Percentiles rank a stretch among this genome's conserved stretches.
phyloP scores from a whole-genome alignment of 2,888 invertebrate species.

The Venusia cambrica region DNA sequence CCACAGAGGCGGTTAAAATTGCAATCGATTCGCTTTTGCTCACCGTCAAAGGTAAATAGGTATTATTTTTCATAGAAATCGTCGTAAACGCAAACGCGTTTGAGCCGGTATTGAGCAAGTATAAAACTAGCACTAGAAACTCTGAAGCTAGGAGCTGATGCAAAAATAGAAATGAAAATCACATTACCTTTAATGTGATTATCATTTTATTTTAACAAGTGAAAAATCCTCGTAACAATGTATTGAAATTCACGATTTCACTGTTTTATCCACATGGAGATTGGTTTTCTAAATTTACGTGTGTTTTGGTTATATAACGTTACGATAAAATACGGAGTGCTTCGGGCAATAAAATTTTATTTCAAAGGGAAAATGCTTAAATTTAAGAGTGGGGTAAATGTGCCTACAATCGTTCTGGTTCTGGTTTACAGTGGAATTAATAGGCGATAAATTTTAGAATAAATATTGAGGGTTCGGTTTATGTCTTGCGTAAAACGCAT shows the following conservation, averaged over 20 bases:
- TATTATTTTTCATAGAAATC: no score
- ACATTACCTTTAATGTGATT: no score
- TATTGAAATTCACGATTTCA: background rate
- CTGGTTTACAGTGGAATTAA: conserved; percentile 29
- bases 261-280: conserved; percentile 1
- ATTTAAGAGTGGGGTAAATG: conserved; percentile 29
- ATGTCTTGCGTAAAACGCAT: conserved; percentile 30
- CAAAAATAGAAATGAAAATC: no score
- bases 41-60: no score
- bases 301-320: conserved; percentile 6
- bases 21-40: no score
- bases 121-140: no score
- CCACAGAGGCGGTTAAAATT: no score
- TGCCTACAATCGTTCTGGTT: conserved; percentile 26
- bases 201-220: no score
- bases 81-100: no score
- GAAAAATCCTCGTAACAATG: background rate
- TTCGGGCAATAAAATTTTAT: conserved; percentile 18
- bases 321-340: conserved; percentile 14
- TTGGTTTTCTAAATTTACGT: conserved; percentile 5
- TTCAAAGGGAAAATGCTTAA: conserved; percentile 21
- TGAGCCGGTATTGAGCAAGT: no score
- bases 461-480: conserved; percentile 31
- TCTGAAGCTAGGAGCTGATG: no score
- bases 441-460: conserved; percentile 27